Evolutionary conservation across 1,140 invertebrate species (phyloP), one percentile per base, ranked within the genome.

Genomic region (Pseudobourletiella spinata): DNA sequence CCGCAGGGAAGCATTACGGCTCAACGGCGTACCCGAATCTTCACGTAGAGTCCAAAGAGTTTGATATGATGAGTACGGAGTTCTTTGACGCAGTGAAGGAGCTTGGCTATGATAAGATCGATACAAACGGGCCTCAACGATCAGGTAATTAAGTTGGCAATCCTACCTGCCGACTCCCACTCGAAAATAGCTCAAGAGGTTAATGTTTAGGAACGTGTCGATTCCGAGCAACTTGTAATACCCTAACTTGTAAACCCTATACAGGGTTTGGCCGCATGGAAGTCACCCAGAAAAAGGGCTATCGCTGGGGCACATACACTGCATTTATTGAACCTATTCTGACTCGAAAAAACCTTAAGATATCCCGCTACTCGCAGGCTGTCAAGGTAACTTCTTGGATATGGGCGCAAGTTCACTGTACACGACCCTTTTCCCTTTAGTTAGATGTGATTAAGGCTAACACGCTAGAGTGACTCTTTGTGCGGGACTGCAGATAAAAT

Each of bases 1-100:
- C 8, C 39, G 42, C 42, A 25, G 65, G 57, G 52, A 50, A 64
- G 39, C 66, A 68, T 57, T 65, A 68, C 29, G 60, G 59, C 0
- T 18, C 29, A 3, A 58, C 61, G 26, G 44, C 59, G 0, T 65
- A 64, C 26, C 62, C 62, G 2, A 48, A 44, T 30, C 44, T 68
- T 0, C 43, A 56, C 11, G 57, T 68, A 0, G 63, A 68, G 50
- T 15, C 15, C 8, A 18, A 57, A 25, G 24, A 57, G 3, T 59
- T 32, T 46, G 22, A 25, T 28, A 55, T 39, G 8, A 35, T 78
- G n/a, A 57, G 71, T 0, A 61, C 73, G 1, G 74, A 77, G 3
- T 82, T 81, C 64, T 73, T 81, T 25, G 73, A 78, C 56, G 80
- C 80, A 20, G 80, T 76, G 0, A 50, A 70, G 30, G 76, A 82